Evolutionary conservation across 1,140 invertebrate species (phyloP), one percentile per base, ranked within the genome.

Genomic region (Camponotus pennsylvanicus): DNA sequence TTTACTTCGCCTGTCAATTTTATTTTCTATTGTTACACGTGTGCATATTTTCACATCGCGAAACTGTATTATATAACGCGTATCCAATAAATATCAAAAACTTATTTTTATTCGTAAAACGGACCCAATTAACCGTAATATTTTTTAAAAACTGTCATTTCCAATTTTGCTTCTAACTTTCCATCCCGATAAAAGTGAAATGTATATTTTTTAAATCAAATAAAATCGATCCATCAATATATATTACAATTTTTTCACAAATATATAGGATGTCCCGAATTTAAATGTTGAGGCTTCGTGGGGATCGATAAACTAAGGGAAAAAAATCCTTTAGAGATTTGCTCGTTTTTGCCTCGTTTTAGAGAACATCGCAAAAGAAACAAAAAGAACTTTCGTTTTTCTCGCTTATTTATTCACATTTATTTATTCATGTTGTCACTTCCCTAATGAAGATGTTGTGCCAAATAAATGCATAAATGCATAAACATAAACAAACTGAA

Each of bases 1-100:
- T 73, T 42, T 73, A 71, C 9, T 27, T 71, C 37, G 13, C 21
- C 8, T 45, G 67, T 27, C 67, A 82, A 73, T 40, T 73, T 73
- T 73, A 71, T 73, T 71, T 61, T 82, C 67, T 21, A 32, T 45
- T 13, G 64, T 34, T 37, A 21, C n/a, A 7, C 6, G 7, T n/a
- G 9, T 21, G 32, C 32, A 57, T 78, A 18, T n/a, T 45, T 69
- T 42, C 21, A 52, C 32, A 13, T 40, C 49, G 15, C 21, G 32
- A 8, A 11, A 49, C 27, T 6, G 9, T 18, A 32, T 57, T 55
- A 57, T n/a, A 52, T 5, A 5, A 8, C n/a, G 45, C 9, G 32
- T 37, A 63, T n/a, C 21, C 52, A 32, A 52, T 42, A 61, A 61
- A 34, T 27, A 37, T 82, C 8, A 34, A 49, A 82, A 59, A 42